These are phyloP conservation scores for Thecophora atra DNA, from an alignment of 2,888 invertebrate species.

Conservation along the genomic window DNA sequence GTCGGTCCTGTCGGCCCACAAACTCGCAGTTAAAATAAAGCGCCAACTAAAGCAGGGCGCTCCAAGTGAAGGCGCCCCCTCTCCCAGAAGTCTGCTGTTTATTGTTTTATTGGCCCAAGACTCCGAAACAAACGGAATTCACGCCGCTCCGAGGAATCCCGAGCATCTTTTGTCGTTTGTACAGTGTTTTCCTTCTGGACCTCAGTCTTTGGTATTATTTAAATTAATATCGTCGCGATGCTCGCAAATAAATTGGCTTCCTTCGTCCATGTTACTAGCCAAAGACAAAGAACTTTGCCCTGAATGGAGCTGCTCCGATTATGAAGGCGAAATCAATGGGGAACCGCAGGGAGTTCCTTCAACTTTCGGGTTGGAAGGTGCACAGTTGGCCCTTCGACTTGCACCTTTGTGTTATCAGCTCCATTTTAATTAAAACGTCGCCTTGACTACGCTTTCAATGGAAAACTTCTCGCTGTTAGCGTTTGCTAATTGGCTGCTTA, in stretches of 20 bases:
- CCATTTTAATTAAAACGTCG: too few species aligned
- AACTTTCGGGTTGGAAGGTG: too few species aligned
- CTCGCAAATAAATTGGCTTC: background rate
- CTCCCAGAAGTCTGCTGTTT: background rate
- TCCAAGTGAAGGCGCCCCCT: background rate
- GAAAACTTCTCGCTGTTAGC: background rate
- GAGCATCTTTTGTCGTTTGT: constrained; percentile 15
- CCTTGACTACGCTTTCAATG: too few species aligned
- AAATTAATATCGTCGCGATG: constrained; percentile 25
- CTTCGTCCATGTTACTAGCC: background rate
- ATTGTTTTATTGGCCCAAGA: background rate
- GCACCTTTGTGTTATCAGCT: too few species aligned
- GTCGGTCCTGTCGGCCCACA: too few species aligned
- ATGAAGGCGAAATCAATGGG: too few species aligned
- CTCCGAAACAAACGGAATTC: constrained; percentile 14
- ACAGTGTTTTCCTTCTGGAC: background rate
- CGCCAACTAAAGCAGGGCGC: too few species aligned
- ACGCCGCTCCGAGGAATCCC: constrained; percentile 1
- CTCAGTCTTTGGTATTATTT: constrained; percentile 15
- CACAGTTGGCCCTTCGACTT: too few species aligned
- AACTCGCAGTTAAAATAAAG: too few species aligned
- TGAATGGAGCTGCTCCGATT: too few species aligned
- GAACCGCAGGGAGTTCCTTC: too few species aligned
- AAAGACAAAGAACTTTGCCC: background rate
- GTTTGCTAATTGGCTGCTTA: constrained; percentile 55